Evolutionary conservation across 2,113 vertebrate species (phyloP), one percentile per base, ranked within the genome.

Genomic region (Laticauda laticaudata): DNA sequence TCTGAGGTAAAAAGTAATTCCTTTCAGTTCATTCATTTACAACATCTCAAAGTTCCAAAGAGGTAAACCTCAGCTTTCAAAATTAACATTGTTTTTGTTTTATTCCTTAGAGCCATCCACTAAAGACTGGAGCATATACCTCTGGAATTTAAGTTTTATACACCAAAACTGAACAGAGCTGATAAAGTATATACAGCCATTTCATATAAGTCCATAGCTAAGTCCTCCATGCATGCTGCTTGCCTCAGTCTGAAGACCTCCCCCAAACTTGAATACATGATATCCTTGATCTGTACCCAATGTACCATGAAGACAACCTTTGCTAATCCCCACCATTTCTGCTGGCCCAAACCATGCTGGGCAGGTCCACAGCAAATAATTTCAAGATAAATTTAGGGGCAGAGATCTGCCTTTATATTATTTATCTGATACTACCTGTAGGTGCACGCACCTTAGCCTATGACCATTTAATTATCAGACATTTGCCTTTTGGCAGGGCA

Each of bases 21-120:
- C 26, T 92, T 54, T 45, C 93, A 53, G 90, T 87, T 43, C 91
- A 26, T 94, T 93, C 94, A 23, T 86, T 85, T 91, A 88, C 23
- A 29, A 29, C 7, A 69, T 94, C 29, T 26, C 53, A 90, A 94
- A 56, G 26, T 9, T 88, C 56, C 56, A 57, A 57, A 45, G 5
- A 88, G 87, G 14, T 4, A 88, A 29, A 55, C 18, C 53, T n/a
- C 87, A 88, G 5, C 15, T 88, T 88, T 53, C 29, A n/a, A 15
- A 15, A 18, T 88, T 51, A 34, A 51, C 51, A 4, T 88, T 21
- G 29, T 88, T 88, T 54, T 87, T 55, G 29, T 54, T 54, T 18
- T 34, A 88, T 20, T 55, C 29, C 29, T 55, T 18, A 21, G 15
- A 55, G 51, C 29, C 26, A 88, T 29, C 51, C 29, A 54, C 29